A percentile compares a stretch with the other conserved stretches of the same genome.
These are phyloP conservation scores for Propsilocerus akamusi DNA, from an alignment of 1,140 invertebrate species.

Conservation along the genomic window DNA sequence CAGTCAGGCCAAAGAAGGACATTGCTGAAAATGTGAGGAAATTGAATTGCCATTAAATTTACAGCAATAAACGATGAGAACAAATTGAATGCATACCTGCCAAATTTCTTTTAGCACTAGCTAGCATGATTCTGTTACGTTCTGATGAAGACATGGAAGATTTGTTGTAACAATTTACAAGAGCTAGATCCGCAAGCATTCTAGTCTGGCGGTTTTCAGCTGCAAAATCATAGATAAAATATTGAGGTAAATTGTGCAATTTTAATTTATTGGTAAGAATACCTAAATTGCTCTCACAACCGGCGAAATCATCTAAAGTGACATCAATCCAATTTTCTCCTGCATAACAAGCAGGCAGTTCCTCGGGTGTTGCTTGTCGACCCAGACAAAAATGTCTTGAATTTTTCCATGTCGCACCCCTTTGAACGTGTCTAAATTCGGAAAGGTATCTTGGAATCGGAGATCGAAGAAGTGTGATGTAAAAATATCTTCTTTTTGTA, in stretches of 20 bases:
- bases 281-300: constrained; percentile 70
- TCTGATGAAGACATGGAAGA: constrained; percentile 47
- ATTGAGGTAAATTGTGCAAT: neutral
- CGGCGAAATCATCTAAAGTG: constrained; percentile 65
- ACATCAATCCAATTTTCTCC: constrained; percentile 43
- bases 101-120: constrained; percentile 89
- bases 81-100: constrained; percentile 45
- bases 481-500: constrained; percentile 77
- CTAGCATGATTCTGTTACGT: constrained; percentile 64
- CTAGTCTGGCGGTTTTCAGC: constrained; percentile 91
- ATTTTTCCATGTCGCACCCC: constrained; percentile 93
- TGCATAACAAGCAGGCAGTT: constrained; percentile 58
- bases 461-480: constrained; percentile 86
- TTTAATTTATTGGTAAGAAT: neutral
- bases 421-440: constrained; percentile 84
- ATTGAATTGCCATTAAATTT: neutral
- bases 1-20: constrained; percentile 92
- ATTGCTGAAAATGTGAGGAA: neutral
- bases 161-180: constrained; percentile 90
- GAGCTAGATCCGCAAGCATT: constrained; percentile 88
- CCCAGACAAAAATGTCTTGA: constrained; percentile 79
- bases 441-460: constrained; percentile 81
- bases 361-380: constrained; percentile 49
- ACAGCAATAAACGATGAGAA: neutral
- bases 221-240: neutral